A percentile compares a stretch with the other conserved stretches of the same genome.
Conservation (phyloP, 53 echinoderm and acorn worm species). For the Luidia sarsii region DNA sequence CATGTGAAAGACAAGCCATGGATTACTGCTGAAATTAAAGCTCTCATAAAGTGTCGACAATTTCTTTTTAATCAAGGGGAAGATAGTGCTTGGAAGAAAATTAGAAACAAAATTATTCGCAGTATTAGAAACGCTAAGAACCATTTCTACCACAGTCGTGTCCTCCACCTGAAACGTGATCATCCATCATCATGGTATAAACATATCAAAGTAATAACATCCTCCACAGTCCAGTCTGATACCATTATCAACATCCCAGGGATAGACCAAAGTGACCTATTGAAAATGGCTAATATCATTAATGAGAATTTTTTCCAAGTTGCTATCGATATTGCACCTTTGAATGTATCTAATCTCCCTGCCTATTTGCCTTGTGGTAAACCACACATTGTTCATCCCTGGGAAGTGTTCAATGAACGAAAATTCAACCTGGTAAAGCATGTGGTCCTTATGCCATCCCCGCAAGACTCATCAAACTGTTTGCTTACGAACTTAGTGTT, state of each 20-base stretch:
- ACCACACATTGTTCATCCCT: neutral
- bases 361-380: conserved; percentile 2
- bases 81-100: neutral
- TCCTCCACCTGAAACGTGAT: neutral
- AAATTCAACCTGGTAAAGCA: too few species aligned
- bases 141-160: neutral
- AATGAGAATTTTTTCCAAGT: conserved; percentile 1
- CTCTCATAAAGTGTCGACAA: conserved; percentile 23
- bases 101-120: neutral
- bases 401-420: conserved; percentile 6
- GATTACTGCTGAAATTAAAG: conserved; percentile 28
- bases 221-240: neutral
- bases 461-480: too few species aligned
- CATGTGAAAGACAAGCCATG: conserved; percentile 27
- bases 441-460: too few species aligned
- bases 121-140: neutral
- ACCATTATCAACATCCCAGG: neutral
- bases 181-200: conserved; percentile 9
- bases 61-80: neutral
- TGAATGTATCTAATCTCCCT: conserved; percentile 4
- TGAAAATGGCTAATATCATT: neutral
- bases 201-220: conserved; percentile 4
- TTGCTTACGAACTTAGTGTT: too few species aligned
- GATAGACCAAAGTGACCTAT: neutral
- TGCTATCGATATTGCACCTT: neutral